phyloP scores from a whole-genome alignment of 1,140 invertebrate genomes.

The Lepidurus packardi region DNA sequence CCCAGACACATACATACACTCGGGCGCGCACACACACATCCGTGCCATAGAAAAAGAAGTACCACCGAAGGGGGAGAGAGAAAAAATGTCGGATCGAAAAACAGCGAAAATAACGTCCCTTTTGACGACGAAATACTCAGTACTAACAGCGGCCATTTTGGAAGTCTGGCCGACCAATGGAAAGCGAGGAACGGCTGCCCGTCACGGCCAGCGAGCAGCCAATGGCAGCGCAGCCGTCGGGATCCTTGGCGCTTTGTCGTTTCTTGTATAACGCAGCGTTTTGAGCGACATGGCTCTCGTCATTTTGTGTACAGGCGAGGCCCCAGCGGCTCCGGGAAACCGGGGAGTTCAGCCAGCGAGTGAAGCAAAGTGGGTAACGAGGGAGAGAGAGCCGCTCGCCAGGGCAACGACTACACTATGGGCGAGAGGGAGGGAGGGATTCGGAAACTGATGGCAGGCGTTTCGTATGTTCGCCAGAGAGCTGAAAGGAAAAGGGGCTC shows the following conservation, averaged over 20 bases:
- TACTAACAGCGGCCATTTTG: neutral
- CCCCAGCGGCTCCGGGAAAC: slow-evolving; percentile 19
- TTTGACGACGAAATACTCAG: slow-evolving; percentile 10
- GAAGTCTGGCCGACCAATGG: neutral
- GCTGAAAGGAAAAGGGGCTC: slow-evolving; percentile 17
- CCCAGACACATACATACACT: neutral
- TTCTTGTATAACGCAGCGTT: slow-evolving; percentile 13
- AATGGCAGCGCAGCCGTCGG: neutral
- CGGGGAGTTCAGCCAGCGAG: neutral
- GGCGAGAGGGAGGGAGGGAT: neutral
- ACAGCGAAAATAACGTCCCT: slow-evolving; percentile 11
- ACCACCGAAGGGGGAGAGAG: neutral
- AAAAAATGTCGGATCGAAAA: neutral
- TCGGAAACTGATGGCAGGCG: slow-evolving; percentile 11
- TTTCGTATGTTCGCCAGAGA: slow-evolving; percentile 21
- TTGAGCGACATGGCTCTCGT: slow-evolving; percentile 17
- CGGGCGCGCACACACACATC: neutral
- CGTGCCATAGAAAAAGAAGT: neutral
- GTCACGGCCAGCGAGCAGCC: neutral
- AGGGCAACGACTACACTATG: neutral
- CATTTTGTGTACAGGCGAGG: neutral
- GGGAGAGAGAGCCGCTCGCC: neutral
- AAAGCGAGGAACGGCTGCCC: neutral
- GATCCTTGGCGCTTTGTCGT: neutral
- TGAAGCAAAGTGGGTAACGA: neutral